Evolutionary conservation across 2,797 vertebrate species (phyloP).

Genomic region (Lycodopsis pacificus): DNA sequence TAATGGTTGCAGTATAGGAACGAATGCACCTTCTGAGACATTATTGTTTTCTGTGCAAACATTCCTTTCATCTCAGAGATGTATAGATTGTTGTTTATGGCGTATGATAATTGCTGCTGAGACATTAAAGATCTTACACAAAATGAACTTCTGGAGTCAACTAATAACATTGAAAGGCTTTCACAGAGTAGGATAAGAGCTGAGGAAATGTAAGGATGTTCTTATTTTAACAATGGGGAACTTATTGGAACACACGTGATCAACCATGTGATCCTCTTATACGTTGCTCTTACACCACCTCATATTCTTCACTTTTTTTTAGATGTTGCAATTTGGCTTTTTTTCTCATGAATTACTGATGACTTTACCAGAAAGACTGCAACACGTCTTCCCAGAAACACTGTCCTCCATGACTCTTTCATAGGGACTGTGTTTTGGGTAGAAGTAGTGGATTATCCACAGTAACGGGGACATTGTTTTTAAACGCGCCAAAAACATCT

Average conservation of each 20-base stretch:
- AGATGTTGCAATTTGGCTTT: not conserved
- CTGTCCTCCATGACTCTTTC: not conserved
- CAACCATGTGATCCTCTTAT: not conserved
- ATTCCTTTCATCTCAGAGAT: constrained; percentile 9
- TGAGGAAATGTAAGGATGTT: not conserved
- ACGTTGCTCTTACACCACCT: not conserved
- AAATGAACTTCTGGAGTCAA: not conserved
- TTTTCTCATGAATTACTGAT: not conserved
- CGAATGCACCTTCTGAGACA: not conserved
- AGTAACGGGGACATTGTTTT: not conserved
- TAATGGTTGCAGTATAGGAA: not conserved
- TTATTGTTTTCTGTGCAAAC: not conserved
- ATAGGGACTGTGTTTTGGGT: not conserved
- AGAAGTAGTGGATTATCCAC: not conserved
- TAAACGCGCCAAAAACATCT: not conserved
- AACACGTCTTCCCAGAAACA: not conserved
- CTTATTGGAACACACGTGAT: not conserved
- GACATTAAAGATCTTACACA: not conserved
- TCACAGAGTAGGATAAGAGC: not conserved
- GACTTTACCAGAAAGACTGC: not conserved
- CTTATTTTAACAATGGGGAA: not conserved
- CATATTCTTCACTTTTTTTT: not conserved
- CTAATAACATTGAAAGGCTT: not conserved
- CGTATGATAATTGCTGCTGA: not conserved
- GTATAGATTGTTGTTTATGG: constrained; percentile 5